Conservation (phyloP, 2,113 vertebrate genomes). For the Pseudonaja textilis region DNA sequence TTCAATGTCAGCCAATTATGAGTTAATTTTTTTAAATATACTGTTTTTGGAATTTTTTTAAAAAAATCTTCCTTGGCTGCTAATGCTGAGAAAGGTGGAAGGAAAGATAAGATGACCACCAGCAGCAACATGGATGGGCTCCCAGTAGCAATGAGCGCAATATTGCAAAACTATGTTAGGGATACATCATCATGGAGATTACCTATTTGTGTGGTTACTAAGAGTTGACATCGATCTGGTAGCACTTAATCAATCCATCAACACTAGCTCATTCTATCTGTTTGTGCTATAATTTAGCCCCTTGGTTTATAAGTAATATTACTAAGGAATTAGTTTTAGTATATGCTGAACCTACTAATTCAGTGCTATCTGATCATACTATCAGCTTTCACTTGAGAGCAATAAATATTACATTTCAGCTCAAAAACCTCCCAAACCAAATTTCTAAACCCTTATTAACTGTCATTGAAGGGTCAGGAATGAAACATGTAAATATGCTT, state of each 20-base stretch:
- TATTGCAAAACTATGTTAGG: background rate
- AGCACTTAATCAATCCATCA: background rate
- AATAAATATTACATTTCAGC: background rate
- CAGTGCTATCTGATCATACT: background rate
- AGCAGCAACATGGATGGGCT: background rate
- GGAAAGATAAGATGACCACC: background rate
- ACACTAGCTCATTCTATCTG: background rate
- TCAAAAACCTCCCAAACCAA: background rate
- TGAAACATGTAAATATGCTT: background rate
- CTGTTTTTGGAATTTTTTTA: background rate
- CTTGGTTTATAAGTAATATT: background rate
- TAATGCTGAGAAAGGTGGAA: background rate
- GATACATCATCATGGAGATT: background rate
- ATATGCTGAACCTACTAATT: background rate
- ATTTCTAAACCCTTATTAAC: fast-evolving
- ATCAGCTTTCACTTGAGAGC: background rate
- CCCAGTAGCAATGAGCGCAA: background rate
- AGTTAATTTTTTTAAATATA: background rate
- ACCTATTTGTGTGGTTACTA: background rate
- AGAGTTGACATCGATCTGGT: background rate
- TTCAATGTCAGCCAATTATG: background rate
- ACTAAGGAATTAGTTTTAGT: background rate
- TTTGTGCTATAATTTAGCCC: background rate
- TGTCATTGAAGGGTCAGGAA: fast-evolving
- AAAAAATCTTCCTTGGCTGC: background rate